Evolutionary conservation across 2,113 vertebrate genomes (phyloP), one percentile per base, ranked within the genome.

Genomic region (Miniopterus natalensis): DNA sequence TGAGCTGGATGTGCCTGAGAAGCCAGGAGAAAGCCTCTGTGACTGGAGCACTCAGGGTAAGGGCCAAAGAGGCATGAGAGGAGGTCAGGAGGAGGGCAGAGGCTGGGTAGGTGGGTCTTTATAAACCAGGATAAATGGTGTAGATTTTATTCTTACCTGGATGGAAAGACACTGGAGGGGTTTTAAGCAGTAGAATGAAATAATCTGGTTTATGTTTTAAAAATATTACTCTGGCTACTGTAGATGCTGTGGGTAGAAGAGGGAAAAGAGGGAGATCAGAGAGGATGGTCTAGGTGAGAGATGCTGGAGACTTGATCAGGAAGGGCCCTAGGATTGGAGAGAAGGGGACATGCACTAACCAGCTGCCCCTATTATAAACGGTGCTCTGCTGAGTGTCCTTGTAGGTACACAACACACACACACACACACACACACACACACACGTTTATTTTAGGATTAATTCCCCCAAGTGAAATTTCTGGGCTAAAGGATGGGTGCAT

Each of bases 371-470:
- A 2, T 77, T 17, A 57, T 27, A n/a, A 40, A 23, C 0, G 5
- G 36, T 18, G 29, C 21, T 49, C 23, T 49, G 21, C 9, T 23
- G 5, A 87, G 8, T 42, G 45, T 63, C 25, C 63, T 59, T 27
- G 3, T 31, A 45, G 45, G 31, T 12, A 75, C 29, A 21, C 11
- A 47, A 3, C 4, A 55, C 0, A 0, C n/a, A 63, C 0, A 88
- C 1, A 8, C 2, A 21, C 1, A 3, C 57, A 7, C 57, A 18
- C 23, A 20, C 57, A 3, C 3, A 55, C 0, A 0, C n/a, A 65
- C 0, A 88, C 2, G 42, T 31, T 83, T 61, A 70, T 83, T 40
- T 84, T 15, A 78, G 49, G 36, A 75, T n/a, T 36, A 47, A 94
- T 47, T 70, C n/a, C 27, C 79, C n/a, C 36, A 47, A 49, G 29